Conservation (phyloP, 2,888 invertebrate species). For the Desoria tigrina region DNA sequence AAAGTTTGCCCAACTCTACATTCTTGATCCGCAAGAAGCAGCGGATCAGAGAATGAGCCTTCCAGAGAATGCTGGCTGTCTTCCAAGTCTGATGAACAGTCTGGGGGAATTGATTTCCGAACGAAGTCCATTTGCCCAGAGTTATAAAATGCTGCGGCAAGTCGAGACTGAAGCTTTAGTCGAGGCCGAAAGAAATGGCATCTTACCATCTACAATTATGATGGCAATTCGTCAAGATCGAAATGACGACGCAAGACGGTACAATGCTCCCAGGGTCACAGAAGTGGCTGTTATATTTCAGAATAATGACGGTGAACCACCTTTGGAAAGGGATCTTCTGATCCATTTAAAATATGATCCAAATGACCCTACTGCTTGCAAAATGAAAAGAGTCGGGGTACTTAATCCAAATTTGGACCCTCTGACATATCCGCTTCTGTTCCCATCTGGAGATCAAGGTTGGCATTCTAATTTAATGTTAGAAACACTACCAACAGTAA, state of each 20-base stretch:
- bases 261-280: constrained; percentile 41
- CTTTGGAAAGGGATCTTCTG: constrained; percentile 44
- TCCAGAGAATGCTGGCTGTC: neutral
- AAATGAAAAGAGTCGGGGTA: constrained; percentile 22
- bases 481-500: neutral
- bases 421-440: constrained; percentile 50
- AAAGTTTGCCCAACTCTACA: constrained; percentile 29
- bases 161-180: constrained; percentile 21
- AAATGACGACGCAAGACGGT: constrained; percentile 32
- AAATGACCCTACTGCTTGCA: neutral
- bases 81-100: neutral
- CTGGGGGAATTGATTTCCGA: neutral
- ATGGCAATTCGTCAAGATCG: constrained; percentile 18
- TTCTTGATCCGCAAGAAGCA: constrained; percentile 31
- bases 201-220: neutral
- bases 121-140: constrained; percentile 37
- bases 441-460: constrained; percentile 47
- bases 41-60: neutral
- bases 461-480: constrained; percentile 23
- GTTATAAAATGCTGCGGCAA: constrained; percentile 48
- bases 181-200: neutral
- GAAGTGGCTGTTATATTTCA: constrained; percentile 47
- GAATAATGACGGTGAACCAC: constrained; percentile 43
- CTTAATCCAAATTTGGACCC: constrained; percentile 47
- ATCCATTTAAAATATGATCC: constrained; percentile 22